Base-by-base conservation (phyloP, 2,113 vertebrate genomes). In the Sterna hirundo region DNA sequence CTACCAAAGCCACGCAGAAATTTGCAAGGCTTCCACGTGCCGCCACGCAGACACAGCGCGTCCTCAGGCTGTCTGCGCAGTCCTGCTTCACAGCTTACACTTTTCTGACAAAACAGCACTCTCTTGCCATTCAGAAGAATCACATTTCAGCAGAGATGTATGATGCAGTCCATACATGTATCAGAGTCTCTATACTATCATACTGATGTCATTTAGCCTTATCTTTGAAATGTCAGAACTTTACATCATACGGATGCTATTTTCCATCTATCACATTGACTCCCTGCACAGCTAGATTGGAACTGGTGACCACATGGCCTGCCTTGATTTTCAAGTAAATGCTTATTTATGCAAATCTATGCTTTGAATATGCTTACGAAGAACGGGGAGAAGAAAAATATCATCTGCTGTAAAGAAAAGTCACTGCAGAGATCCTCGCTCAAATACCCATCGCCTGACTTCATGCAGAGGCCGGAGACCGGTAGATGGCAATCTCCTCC, bases 401-500 rank as follows among this genome's bases (percentile, higher is more conserved):
- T 64, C 27, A 10, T 54, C 60, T 90, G 34, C 47, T 76, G 83
- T 46, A 32, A 74, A 40, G 46, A 46, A 77, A 91, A 88, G 66
- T 44, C 82, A 18, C 60, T 54, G 61, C 88, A 55, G 85, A 82
- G 54, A 81, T 82, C 21, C 49, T 75, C 32, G 3, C 82, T 66
- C 44, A 15, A 88, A 51, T 58, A 81, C 13, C 51, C 32, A 51
- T 65, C 71, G 34, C 58, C 22, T 74, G 76, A 23, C 21, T 93
- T 94, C 72, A 3, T 11, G 71, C 17, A 27, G 90, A 90, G 57
- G 46, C n/a, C 13, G 29, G 4, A 15, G 5, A 69, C 92, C 98
- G 96, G 97, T 75, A 98, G 98, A 97, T 98, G 98, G 98, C 98
- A 96, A 95, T 97, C 80, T 92, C 65, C 70, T 72, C 93, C 98